These are phyloP conservation scores for Epizoanthus illoricatus DNA, from an alignment of 92 coral and sea anemone species.

Conservation along the genomic window DNA sequence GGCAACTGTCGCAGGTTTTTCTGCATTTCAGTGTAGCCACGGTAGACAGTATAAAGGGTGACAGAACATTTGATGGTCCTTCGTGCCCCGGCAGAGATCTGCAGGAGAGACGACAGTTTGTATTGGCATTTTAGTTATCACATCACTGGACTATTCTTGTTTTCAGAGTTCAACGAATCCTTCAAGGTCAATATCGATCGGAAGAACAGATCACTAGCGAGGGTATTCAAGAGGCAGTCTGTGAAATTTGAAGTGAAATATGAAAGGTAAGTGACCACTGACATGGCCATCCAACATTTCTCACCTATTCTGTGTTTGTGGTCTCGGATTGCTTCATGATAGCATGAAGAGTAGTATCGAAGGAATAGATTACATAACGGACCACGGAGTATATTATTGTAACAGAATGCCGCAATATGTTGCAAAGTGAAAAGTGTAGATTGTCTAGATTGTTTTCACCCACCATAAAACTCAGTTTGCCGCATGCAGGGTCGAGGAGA, in stretches of 20 bases:
- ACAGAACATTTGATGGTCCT: no score
- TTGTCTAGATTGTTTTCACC: no score
- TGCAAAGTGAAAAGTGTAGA: no score
- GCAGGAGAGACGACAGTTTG: not conserved
- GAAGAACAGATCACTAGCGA: slow-evolving; percentile 80
- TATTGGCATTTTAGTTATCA: not conserved
- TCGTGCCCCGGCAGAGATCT: not conserved
- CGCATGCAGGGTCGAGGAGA: not conserved
- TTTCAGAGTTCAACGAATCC: slow-evolving; percentile 85
- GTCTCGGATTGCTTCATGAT: not conserved
- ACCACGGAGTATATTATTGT: no score
- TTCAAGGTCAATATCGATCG: slow-evolving; percentile 92
- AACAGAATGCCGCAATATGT: no score
- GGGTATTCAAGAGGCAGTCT: slow-evolving; percentile 88
- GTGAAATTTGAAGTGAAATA: slow-evolving; percentile 87
- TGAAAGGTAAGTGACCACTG: slow-evolving; percentile 65
- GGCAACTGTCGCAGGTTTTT: no score
- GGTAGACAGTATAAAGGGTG: no score
- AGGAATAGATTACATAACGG: no score
- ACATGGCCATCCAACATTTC: not conserved
- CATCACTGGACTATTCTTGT: not conserved
- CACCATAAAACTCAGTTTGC: no score
- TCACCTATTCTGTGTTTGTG: not conserved
- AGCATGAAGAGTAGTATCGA: not conserved
- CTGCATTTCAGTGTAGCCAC: no score